Percentiles rank a stretch among this genome's conserved stretches.
Conservation (phyloP, 2,797 vertebrate species). For the Strix occidentalis region DNA sequence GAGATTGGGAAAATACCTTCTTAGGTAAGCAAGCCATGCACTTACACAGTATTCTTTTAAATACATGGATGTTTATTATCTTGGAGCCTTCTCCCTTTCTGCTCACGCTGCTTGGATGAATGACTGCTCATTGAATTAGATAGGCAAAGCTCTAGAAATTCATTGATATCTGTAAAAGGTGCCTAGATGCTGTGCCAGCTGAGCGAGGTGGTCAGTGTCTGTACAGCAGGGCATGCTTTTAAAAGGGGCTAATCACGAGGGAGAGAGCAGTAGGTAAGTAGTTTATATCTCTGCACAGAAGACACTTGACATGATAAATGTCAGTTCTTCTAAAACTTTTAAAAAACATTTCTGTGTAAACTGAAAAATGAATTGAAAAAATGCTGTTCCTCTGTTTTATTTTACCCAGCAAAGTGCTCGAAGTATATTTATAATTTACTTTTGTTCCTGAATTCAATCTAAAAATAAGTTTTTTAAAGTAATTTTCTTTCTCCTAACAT, state of each 20-base stretch:
- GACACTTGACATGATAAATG: neutral
- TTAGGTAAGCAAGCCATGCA: neutral
- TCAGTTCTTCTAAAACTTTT: neutral
- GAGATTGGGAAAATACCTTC: neutral
- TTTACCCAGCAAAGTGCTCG: neutral
- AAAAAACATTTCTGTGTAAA: neutral
- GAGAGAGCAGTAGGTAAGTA: neutral
- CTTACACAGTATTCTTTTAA: neutral
- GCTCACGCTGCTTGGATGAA: rapidly evolving
- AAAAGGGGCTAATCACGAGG: neutral
- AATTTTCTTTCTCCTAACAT: neutral
- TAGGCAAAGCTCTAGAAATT: neutral
- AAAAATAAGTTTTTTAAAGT: neutral
- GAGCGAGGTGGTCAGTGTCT: neutral
- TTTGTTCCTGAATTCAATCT: neutral
- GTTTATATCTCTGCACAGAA: neutral
- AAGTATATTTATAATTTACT: neutral
- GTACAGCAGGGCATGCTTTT: neutral
- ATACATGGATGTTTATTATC: neutral
- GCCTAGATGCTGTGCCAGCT: neutral
- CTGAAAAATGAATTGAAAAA: neutral
- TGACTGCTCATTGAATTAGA: neutral
- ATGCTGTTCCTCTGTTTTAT: neutral
- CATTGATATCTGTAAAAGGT: neutral
- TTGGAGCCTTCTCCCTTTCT: neutral